phyloP scores from a whole-genome alignment of 2,113 vertebrate species.

The Gambusia affinis region DNA sequence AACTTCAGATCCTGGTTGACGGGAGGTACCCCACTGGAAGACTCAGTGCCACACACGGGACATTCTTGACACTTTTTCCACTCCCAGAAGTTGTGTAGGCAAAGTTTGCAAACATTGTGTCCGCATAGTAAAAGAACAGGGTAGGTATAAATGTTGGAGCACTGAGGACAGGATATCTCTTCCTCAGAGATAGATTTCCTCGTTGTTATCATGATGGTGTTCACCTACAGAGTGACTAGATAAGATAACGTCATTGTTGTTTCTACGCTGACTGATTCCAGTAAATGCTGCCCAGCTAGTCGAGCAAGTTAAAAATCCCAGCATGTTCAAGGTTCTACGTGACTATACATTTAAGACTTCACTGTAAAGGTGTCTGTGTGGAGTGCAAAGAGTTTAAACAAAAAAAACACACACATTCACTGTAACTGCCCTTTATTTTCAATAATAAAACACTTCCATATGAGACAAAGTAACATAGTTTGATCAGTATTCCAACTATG shows the following conservation, averaged over 20 bases:
- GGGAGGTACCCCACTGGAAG: conserved; percentile 58
- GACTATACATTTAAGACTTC: not conserved
- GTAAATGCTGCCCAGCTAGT: conserved; percentile 49
- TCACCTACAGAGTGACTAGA: not conserved
- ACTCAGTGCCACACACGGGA: conserved; percentile 57
- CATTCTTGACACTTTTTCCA: conserved; percentile 62
- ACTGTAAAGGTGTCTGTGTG: not conserved
- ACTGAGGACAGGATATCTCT: conserved; percentile 67
- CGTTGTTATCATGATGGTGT: conserved; percentile 34
- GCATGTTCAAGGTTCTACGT: not conserved
- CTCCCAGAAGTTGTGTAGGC: conserved; percentile 70
- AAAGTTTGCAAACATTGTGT: conserved; percentile 67
- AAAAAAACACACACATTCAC: not conserved
- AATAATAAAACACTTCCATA: conserved; percentile 42
- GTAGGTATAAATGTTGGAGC: conserved; percentile 40
- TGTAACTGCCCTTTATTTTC: conserved; percentile 58
- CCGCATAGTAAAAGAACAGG: conserved; percentile 67
- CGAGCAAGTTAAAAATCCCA: conserved; percentile 45
- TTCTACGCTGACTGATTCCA: not conserved
- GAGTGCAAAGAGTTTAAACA: not conserved
- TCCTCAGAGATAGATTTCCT: not conserved
- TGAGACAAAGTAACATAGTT: conserved; percentile 36
- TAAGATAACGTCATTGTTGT: not conserved
- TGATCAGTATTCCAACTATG: conserved; percentile 56
- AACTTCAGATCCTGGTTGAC: conserved; percentile 70